Evolutionary conservation across 1,140 invertebrate genomes (phyloP).

Genomic region (Gonatopus flavifemur): DNA sequence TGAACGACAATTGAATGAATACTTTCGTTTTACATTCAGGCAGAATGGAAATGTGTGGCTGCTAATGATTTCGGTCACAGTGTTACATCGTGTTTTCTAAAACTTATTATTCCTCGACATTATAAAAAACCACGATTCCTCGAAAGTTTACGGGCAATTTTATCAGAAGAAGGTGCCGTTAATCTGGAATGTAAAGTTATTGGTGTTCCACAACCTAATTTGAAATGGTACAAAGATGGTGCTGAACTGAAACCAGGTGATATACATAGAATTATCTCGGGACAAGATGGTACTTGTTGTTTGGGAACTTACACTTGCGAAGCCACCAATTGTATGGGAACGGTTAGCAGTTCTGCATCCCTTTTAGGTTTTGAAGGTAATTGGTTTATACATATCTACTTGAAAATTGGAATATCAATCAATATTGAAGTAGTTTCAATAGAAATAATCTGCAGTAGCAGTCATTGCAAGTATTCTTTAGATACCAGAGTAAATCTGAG

Average conservation of each 20-base stretch:
- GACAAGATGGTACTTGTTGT: conserved; percentile 85
- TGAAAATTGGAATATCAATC: too few species aligned
- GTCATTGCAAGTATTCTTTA: too few species aligned
- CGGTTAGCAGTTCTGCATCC: conserved; percentile 83
- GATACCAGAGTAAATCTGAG: too few species aligned
- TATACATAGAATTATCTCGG: conserved; percentile 87
- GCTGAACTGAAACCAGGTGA: conserved; percentile 86
- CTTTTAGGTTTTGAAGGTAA: conserved; percentile 84
- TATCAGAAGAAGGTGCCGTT: conserved; percentile 85
- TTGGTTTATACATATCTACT: too few species aligned
- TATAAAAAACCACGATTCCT: conserved; percentile 87
- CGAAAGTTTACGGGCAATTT: conserved; percentile 78
- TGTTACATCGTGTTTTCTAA: conserved; percentile 81
- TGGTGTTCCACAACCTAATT: conserved; percentile 80
- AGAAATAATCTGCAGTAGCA: too few species aligned
- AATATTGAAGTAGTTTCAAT: too few species aligned
- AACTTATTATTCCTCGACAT: conserved; percentile 81
- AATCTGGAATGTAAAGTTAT: conserved; percentile 94
- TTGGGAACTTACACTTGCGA: conserved; percentile 92
- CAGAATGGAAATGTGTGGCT: conserved; percentile 88
- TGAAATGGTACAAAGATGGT: conserved; percentile 92
- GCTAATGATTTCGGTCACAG: conserved; percentile 86
- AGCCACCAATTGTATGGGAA: conserved; percentile 90
- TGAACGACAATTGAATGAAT: background rate
- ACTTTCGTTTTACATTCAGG: conserved; percentile 45